Base-by-base conservation (phyloP, 2,113 vertebrate genomes). In the Origma solitaria region DNA sequence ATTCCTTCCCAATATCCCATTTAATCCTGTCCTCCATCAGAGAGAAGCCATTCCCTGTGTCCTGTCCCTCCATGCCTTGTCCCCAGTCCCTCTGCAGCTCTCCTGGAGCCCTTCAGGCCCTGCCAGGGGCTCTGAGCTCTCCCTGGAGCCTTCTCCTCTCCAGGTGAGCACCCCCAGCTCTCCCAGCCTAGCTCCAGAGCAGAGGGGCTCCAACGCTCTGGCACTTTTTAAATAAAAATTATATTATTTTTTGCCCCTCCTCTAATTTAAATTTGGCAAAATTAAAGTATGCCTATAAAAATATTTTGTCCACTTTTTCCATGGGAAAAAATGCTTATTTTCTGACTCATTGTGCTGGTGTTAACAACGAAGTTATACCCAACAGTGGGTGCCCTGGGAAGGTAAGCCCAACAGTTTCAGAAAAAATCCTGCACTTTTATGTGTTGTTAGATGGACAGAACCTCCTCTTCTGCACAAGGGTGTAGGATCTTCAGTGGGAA, bases 61-160 rank as follows among this genome's bases (percentile, higher is more conserved):
- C n/a, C n/a, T n/a, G n/a, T n/a, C n/a, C n/a, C n/a, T n/a, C n/a
- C n/a, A n/a, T n/a, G n/a, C n/a, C n/a, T n/a, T n/a, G n/a, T n/a
- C n/a, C n/a, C n/a, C n/a, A n/a, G 37, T n/a, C 33, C 23, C 37
- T 64, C 31, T 70, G 42, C 81, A 65, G 65, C n/a, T 65, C 44
- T 65, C 37, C 0, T 65, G 50, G 37, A 78, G 33, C 0, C n/a
- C 24, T 79, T 72, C 0, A 27, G 24, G 33, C n/a, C 0, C 50
- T 79, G 65, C 0, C 4, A 62, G 18, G 13, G n/a, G 21, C 28
- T 72, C 5, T 72, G 1, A 45, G 30, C 0, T 65, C 44, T 51
- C 44, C 1, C 58, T n/a, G 37, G 24, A 78, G 0, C 33, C n/a
- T 71, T 31, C 37, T 19, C 6, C 1, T 0, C 16, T 84, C 57